A percentile compares a stretch with the other conserved stretches of the same genome.
These are phyloP conservation scores for Moxostoma hubbsi DNA, from an alignment of 2,797 vertebrate genomes.

Conservation along the genomic window DNA sequence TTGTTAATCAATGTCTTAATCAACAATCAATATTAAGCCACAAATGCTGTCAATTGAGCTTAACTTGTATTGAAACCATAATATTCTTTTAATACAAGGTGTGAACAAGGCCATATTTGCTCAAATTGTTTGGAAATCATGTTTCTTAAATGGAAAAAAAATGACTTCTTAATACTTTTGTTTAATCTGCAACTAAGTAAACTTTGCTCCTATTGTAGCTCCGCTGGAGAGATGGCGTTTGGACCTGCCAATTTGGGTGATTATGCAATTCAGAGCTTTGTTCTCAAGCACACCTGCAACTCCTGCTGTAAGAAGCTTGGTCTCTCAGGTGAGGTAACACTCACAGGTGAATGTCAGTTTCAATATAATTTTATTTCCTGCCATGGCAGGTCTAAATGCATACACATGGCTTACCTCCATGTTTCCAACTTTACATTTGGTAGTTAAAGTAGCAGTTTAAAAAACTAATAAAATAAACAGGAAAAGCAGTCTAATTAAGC, in stretches of 20 bases:
- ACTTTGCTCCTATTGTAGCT: constrained; percentile 38
- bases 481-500: constrained; percentile 42
- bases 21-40: too few species aligned
- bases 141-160: neutral
- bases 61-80: too few species aligned
- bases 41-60: too few species aligned
- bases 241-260: constrained; percentile 93
- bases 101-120: neutral
- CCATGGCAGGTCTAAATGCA: neutral
- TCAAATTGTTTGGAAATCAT: neutral
- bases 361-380: neutral
- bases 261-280: constrained; percentile 87
- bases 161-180: neutral
- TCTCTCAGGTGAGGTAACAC: constrained; percentile 79
- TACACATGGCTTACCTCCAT: constrained; percentile 15
- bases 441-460: neutral
- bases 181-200: constrained; percentile 16
- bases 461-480: constrained; percentile 18
- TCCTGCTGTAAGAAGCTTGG: constrained; percentile 86
- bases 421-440: constrained; percentile 26
- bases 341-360: neutral
- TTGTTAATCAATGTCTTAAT: too few species aligned
- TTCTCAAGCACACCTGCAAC: constrained; percentile 90
- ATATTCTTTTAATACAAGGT: too few species aligned
- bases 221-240: constrained; percentile 83